phyloP scores from a whole-genome alignment of 1,140 invertebrate species.

The Drosophila obscura region DNA sequence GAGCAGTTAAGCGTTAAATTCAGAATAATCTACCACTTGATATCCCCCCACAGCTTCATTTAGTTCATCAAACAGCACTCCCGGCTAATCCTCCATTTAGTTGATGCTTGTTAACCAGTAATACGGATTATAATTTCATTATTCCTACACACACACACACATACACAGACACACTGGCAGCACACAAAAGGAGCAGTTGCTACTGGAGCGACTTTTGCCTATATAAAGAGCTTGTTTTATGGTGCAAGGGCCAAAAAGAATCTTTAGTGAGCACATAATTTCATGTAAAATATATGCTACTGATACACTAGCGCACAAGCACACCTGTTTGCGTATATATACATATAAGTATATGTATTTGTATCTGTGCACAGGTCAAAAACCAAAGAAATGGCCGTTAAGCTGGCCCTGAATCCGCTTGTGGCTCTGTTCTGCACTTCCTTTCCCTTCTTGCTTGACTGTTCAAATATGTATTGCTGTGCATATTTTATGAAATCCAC shows the following conservation, averaged over 20 bases:
- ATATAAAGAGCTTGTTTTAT: conserved; percentile 4
- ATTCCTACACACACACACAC: neutral
- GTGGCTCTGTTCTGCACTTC: neutral
- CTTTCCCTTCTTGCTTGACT: conserved; percentile 7
- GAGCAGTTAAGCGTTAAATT: conserved; percentile 10
- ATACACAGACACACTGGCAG: too few species aligned
- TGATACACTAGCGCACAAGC: conserved; percentile 9
- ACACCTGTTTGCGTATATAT: neutral
- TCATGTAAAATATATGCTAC: conserved; percentile 28
- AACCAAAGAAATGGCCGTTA: conserved; percentile 43
- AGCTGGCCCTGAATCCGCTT: conserved; percentile 3
- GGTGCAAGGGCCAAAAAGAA: conserved; percentile 4
- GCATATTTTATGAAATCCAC: conserved; percentile 76
- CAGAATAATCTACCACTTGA: neutral
- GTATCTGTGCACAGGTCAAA: conserved; percentile 21
- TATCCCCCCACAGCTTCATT: conserved; percentile 22
- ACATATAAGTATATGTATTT: neutral
- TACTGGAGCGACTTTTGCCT: neutral
- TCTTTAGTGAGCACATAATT: conserved; percentile 23
- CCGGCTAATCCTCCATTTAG: conserved; percentile 36
- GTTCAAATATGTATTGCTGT: conserved; percentile 73
- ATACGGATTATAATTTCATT: conserved; percentile 47
- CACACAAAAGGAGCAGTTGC: too few species aligned
- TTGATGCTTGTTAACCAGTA: conserved; percentile 33
- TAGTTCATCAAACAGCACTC: conserved; percentile 34